Percentiles rank a stretch among this genome's conserved stretches.
phyloP scores from a whole-genome alignment of 2,888 invertebrate species.

The Incurvaria masculella region DNA sequence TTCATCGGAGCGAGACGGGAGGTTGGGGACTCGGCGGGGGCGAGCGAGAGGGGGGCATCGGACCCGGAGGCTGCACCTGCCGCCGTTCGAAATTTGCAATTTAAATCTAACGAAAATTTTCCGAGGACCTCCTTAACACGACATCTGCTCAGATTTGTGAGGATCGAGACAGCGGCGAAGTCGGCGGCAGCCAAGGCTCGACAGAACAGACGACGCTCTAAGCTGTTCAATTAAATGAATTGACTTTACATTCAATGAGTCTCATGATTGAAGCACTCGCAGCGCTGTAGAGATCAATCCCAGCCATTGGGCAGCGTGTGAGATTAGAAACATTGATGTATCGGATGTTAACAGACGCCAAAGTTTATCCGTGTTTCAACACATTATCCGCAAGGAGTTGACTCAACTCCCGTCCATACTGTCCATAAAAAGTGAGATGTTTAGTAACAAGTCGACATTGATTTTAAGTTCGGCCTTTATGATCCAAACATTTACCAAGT shows the following conservation, averaged over 20 bases:
- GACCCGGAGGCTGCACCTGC: constrained; percentile 50
- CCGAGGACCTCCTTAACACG: constrained; percentile 56
- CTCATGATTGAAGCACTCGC: neutral
- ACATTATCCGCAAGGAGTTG: too few relatives aligned
- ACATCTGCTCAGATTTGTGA: constrained; percentile 56
- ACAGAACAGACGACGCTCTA: neutral
- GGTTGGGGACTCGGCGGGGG: constrained; percentile 22
- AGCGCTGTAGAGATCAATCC: too few relatives aligned
- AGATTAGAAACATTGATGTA: too few relatives aligned
- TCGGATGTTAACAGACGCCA: too few relatives aligned
- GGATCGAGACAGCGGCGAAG: constrained; percentile 46
- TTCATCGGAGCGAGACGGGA: constrained; percentile 24
- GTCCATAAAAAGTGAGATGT: too few relatives aligned
- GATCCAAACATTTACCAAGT: too few relatives aligned
- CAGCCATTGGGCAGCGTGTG: too few relatives aligned
- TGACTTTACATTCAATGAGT: neutral
- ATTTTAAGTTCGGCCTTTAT: too few relatives aligned
- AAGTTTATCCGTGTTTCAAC: too few relatives aligned
- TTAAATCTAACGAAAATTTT: constrained; percentile 54
- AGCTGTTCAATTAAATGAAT: neutral
- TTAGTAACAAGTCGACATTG: too few relatives aligned
- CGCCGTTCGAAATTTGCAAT: constrained; percentile 53
- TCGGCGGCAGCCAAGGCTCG: constrained; percentile 29
- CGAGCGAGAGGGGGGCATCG: constrained; percentile 33
- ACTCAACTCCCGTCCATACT: too few relatives aligned